Conservation (phyloP, 2,113 vertebrate species). For the Catagonus wagneri region DNA sequence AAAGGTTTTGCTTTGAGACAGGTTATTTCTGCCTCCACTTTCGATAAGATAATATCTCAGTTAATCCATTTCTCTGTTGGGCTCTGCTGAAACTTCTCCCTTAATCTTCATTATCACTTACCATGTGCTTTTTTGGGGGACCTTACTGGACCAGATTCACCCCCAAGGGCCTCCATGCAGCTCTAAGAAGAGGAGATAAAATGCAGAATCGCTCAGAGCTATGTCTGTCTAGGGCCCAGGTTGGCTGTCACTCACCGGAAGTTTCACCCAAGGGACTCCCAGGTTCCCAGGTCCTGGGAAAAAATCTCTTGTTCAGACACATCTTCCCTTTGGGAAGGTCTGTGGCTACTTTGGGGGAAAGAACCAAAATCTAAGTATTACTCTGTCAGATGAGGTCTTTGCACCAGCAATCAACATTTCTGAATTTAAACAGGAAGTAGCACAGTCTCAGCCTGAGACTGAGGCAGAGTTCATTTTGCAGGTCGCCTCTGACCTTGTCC, state of each 20-base stretch:
- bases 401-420: background rate
- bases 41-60: conserved; percentile 62
- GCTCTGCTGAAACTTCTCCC: background rate
- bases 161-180: background rate
- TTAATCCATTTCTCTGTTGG: conserved; percentile 45
- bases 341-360: background rate
- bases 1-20: background rate
- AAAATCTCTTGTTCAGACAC: background rate
- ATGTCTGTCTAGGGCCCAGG: background rate
- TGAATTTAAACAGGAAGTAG: background rate
- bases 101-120: conserved; percentile 57
- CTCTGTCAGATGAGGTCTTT: background rate
- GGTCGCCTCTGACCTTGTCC: background rate
- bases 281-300: background rate
- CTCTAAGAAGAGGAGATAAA: background rate
- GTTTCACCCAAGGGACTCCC: background rate
- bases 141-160: background rate
- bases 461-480: background rate
- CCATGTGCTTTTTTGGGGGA: background rate
- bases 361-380: background rate
- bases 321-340: background rate
- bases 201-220: background rate
- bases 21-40: background rate
- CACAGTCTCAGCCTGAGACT: background rate
- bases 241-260: background rate